Base-by-base conservation (phyloP, 2,888 invertebrate species). In the Augochlorella aurata region DNA sequence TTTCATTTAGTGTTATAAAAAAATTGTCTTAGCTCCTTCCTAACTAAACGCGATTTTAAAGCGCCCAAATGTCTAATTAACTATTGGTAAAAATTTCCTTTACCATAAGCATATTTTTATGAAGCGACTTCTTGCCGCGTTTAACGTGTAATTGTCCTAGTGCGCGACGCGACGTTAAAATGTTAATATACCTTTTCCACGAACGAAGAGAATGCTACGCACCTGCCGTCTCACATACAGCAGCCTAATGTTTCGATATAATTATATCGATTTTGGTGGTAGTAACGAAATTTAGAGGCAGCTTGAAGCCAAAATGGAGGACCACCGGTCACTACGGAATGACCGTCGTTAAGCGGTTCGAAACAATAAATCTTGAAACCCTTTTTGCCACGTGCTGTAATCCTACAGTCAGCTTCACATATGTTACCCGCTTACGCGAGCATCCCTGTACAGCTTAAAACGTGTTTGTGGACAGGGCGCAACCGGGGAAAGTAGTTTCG, bases 341-440 rank as follows among this genome's bases (percentile, higher is more conserved):
- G 83, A 76, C 77, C 81, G 77, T 74, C 81, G 71, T 85, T 83
- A 85, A 81, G 74, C 83, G 81, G 74, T 83, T 74, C 74, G 67
- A 45, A 81, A 70, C 81, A 68, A 83, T 81, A 86, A 86, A 85
- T 86, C 83, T 77, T 79, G 50, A 72, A 65, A 76, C 74, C 81
- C 77, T 79, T 81, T 85, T 81, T 72, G 66, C 81, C 72, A 44
- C 63, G 63, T 49, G 58, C 81, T 67, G 77, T 85, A 85, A 82
- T 85, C 79, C 81, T 74, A 79, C 73, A 54, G 71, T 84, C 78
- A 85, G 86, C 83, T 85, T 74, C 73, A 38, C 84, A 74, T 86
- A 74, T 66, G 85, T 83, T 84, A 82, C 73, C 70, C 82, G 68
- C 69, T 85, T 87, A 83, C 77, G 77, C 78, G 77, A 81, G 71